These are phyloP conservation scores for Oreochromis grahami DNA, from an alignment of 2,797 vertebrate genomes.

Conservation along the genomic window DNA sequence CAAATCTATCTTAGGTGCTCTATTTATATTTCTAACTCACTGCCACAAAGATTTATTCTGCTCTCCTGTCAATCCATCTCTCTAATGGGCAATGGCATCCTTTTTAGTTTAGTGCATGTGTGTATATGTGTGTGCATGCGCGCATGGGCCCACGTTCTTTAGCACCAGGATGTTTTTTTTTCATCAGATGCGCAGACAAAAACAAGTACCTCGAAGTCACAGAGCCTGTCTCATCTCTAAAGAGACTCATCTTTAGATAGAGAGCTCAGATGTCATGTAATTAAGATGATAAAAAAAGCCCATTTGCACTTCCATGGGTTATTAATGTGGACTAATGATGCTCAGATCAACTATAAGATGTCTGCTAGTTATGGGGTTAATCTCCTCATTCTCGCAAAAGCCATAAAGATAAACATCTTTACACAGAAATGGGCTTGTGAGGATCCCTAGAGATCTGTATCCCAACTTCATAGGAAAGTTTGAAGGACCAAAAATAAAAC, in stretches of 20 bases:
- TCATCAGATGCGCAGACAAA: slow-evolving; percentile 34
- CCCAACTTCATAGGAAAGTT: slow-evolving; percentile 66
- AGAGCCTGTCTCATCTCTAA: slow-evolving; percentile 56
- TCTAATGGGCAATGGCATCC: slow-evolving; percentile 78
- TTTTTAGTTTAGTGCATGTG: slow-evolving; percentile 62
- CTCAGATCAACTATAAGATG: slow-evolving; percentile 76
- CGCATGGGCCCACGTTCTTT: slow-evolving; percentile 8
- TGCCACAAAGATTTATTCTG: slow-evolving; percentile 80
- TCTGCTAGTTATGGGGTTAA: slow-evolving; percentile 78
- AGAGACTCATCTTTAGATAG: slow-evolving; percentile 65
- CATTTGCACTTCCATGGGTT: slow-evolving; percentile 79
- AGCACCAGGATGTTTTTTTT: slow-evolving; percentile 23
- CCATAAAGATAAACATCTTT: slow-evolving; percentile 71
- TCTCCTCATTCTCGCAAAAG: slow-evolving; percentile 74
- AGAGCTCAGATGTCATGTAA: slow-evolving; percentile 77
- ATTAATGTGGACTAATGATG: slow-evolving; percentile 82
- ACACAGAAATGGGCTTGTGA: slow-evolving; percentile 57
- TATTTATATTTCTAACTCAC: slow-evolving; percentile 80
- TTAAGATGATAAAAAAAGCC: slow-evolving; percentile 78
- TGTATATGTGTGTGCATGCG: background rate
- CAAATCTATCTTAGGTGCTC: slow-evolving; percentile 79
- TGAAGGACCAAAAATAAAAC: slow-evolving; percentile 59
- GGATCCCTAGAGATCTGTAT: slow-evolving; percentile 45
- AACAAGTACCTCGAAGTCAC: slow-evolving; percentile 61
- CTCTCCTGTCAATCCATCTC: slow-evolving; percentile 80